Conservation (phyloP, 2,797 vertebrate species). For the Lerista edwardsae region DNA sequence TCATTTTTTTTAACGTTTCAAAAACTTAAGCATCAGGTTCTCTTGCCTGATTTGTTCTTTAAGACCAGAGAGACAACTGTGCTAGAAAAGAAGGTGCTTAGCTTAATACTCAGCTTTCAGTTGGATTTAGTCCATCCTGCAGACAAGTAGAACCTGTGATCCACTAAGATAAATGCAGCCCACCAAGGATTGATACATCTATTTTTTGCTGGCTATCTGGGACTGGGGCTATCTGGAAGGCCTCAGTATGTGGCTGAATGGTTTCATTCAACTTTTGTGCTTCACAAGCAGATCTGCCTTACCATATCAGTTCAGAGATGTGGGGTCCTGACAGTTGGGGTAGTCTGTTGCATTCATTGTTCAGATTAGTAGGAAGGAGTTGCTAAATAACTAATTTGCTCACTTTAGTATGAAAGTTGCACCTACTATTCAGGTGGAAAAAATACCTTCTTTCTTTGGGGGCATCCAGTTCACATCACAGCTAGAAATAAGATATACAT, state of each 20-base stretch:
- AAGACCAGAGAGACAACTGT: conserved; percentile 24
- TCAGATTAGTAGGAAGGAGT: not conserved
- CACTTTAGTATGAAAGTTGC: not conserved
- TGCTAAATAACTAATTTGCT: not conserved
- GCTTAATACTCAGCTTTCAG: not conserved
- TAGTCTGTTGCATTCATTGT: not conserved
- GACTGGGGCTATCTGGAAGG: not conserved
- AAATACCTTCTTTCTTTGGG: not conserved
- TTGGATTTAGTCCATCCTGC: conserved; percentile 6
- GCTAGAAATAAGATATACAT: not conserved
- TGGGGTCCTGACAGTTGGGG: conserved; percentile 24
- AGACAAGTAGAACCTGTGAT: not conserved
- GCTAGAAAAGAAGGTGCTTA: not conserved
- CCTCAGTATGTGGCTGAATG: not conserved
- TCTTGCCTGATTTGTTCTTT: conserved; percentile 29
- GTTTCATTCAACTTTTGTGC: too few relatives aligned
- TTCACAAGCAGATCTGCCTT: not conserved
- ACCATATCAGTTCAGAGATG: not conserved
- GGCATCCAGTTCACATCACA: not conserved
- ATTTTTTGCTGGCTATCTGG: not conserved
- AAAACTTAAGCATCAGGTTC: not conserved
- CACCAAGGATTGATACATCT: not conserved
- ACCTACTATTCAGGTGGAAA: not conserved
- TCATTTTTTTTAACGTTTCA: conserved; percentile 9
- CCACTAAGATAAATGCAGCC: not conserved